A percentile compares a stretch with the other conserved stretches of the same genome.
Conservation (phyloP, 1,140 invertebrate species). For the Cryptotermes secundus region DNA sequence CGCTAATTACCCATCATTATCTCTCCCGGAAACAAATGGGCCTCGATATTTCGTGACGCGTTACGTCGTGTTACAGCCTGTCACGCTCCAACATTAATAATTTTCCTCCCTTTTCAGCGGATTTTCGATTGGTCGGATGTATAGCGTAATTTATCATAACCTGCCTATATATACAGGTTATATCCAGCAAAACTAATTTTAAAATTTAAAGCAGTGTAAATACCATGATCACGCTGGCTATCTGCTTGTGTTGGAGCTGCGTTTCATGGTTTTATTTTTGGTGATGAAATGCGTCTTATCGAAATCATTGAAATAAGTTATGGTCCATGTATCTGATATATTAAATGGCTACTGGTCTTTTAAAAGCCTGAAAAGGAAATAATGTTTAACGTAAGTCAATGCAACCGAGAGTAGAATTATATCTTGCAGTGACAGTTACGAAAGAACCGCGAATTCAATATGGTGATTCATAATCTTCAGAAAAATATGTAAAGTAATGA, state of each 20-base stretch:
- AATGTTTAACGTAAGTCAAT: too few relatives aligned
- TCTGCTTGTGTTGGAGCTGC: background rate
- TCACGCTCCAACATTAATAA: constrained; percentile 28
- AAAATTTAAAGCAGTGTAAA: background rate
- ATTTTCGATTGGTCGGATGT: constrained; percentile 26
- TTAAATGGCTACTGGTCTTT: too few relatives aligned
- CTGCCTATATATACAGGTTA: background rate
- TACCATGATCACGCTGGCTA: background rate
- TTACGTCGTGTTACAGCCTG: constrained; percentile 19
- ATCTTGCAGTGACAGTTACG: too few relatives aligned
- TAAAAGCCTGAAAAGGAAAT: too few relatives aligned
- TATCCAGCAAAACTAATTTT: constrained; percentile 17
- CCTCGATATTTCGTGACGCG: constrained; percentile 23
- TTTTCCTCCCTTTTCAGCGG: constrained; percentile 25
- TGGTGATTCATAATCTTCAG: too few relatives aligned
- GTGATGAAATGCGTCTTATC: too few relatives aligned
- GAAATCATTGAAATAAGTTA: too few relatives aligned
- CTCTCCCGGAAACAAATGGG: constrained; percentile 31
- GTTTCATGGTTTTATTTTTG: background rate
- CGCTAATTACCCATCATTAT: constrained; percentile 32
- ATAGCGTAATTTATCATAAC: constrained; percentile 25
- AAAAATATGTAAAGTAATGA: too few relatives aligned
- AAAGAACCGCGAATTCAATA: too few relatives aligned
- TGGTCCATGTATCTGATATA: too few relatives aligned
- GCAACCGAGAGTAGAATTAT: too few relatives aligned